Evolutionary conservation across 2,797 vertebrate species (phyloP), one percentile per base, ranked within the genome.

Genomic region (Psittacula derbiana): DNA sequence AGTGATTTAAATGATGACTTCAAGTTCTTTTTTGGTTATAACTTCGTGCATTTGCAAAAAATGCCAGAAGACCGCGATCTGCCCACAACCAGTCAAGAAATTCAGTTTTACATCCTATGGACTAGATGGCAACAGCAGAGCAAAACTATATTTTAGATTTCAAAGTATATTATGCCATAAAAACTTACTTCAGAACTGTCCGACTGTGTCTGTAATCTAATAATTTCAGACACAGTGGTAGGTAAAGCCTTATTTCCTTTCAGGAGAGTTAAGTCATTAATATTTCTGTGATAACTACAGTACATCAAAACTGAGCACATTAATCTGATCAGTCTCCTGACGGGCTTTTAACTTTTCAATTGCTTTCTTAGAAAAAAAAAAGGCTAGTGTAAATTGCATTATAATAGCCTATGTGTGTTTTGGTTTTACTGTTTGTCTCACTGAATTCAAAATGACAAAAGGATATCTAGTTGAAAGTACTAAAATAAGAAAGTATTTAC

Each of bases 221-320:
- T 95, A 94, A 96, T 96, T 97, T 95, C 91, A 76, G 80, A 86
- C 82, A 93, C 91, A 96, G 89, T 84, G 50, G 86, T 94, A 95
- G 92, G 86, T 85, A 94, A 96, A 98, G 83, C 81, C 90, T 69
- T 93, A 93, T 85, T 91, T 91, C 85, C 94, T 95, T 93, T 95
- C 97, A 94, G 92, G 91, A 97, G 41, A 93, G 50, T 83, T 80
- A 93, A 94, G 86, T 91, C 82, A 94, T 84, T 95, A 96, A 69
- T 95, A 94, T 95, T 96, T 97, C 92, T 96, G 72, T 70, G 93
- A 58, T 94, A 96, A 95, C 80, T 91, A 92, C 49, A 72, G 62
- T 78, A 89, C 67, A 41, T 95, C 76, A 96, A 91, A 97, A 95
- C 57, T 43, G 40, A 87, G 57, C 12, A 5, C 74, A 96, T 86